A percentile compares a stretch with the other conserved stretches of the same genome.
Conservation (phyloP, 2,888 invertebrate species). For the Carterocephalus palaemon region DNA sequence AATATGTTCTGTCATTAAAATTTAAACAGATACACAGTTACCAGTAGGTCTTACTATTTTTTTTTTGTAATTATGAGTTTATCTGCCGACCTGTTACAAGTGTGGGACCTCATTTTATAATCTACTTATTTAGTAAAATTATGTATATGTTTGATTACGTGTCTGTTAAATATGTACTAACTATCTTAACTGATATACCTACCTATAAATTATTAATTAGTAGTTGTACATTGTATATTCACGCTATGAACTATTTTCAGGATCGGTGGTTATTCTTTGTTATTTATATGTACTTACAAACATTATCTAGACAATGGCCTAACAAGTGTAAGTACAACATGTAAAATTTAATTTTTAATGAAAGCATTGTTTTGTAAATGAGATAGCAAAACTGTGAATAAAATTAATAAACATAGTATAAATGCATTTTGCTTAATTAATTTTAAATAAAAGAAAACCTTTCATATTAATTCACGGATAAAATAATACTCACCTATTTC, state of each 20-base stretch:
- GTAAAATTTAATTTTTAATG: slow-evolving; percentile 64
- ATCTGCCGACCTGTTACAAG: slow-evolving; percentile 10
- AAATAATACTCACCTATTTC: too few relatives aligned
- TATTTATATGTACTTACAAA: slow-evolving; percentile 10
- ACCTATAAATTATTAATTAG: slow-evolving; percentile 8
- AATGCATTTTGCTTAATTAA: slow-evolving; percentile 35
- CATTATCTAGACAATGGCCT: slow-evolving; percentile 75
- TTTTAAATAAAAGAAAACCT: too few relatives aligned
- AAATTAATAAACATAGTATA: slow-evolving; percentile 74
- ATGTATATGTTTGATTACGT: slow-evolving; percentile 9
- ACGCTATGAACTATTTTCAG: slow-evolving; percentile 8
- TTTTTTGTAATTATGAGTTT: slow-evolving; percentile 7
- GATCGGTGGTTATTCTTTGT: slow-evolving; percentile 19
- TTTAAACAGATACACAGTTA: slow-evolving; percentile 14
- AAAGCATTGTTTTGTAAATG: slow-evolving; percentile 73
- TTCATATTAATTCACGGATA: too few relatives aligned
- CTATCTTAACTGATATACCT: slow-evolving; percentile 14
- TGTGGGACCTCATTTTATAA: slow-evolving; percentile 5
- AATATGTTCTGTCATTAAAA: too few relatives aligned
- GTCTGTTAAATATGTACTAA: slow-evolving; percentile 6
- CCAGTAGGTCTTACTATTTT: slow-evolving; percentile 16
- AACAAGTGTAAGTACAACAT: slow-evolving; percentile 69
- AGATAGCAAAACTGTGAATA: slow-evolving; percentile 74
- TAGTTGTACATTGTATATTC: slow-evolving; percentile 9
- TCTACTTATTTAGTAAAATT: slow-evolving; percentile 10